Evolutionary conservation across 2,888 invertebrate genomes (phyloP), one percentile per base, ranked within the genome.

Genomic region (Eupithecia vulgata): DNA sequence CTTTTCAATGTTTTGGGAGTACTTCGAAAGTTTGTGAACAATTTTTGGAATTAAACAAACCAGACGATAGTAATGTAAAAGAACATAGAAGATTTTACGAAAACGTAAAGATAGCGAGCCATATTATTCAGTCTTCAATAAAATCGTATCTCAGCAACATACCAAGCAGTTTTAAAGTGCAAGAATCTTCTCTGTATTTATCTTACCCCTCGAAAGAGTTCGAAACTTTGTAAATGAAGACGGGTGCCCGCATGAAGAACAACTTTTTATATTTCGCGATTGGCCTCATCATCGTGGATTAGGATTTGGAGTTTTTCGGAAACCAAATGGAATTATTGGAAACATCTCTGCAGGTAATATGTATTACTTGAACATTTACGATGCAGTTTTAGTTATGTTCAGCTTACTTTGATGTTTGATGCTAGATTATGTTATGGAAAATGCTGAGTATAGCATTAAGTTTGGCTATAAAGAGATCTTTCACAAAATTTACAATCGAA

Each of bases 261-360:
- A 80, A 92, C 91, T 93, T 93, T 30, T 88, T 86, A 85, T 86
- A 87, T 91, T 87, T 89, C 81, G 82, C 82, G 86, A 92, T 92
- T 88, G 87, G 85, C 10, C 48, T 78, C 78, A 83, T 79, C 78
- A 81, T 81, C 81, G 79, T 79, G 76, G 79, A 79, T 81, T 82
- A 81, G 81, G 81, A 74, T 77, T 74, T 71, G 65, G 48, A 75
- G 70, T 72, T 75, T 75, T 72, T 76, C 78, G 42, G 42, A 74
- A 71, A 71, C 67, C 17, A 40, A 65, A 45, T 10, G 13, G 48
- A 65, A 45, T 10, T 17, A 62, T 68, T 66, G 12, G 40, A 57
- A 35, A 45, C n/a, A 17, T 61, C 15, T 57, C 5, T 30, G 30
- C 4, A 30, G 30, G 15, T 15, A 30, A 12, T n/a, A n/a, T n/a